Evolutionary conservation across 2,113 vertebrate genomes (phyloP).

Genomic region (Muntiacus reevesi): DNA sequence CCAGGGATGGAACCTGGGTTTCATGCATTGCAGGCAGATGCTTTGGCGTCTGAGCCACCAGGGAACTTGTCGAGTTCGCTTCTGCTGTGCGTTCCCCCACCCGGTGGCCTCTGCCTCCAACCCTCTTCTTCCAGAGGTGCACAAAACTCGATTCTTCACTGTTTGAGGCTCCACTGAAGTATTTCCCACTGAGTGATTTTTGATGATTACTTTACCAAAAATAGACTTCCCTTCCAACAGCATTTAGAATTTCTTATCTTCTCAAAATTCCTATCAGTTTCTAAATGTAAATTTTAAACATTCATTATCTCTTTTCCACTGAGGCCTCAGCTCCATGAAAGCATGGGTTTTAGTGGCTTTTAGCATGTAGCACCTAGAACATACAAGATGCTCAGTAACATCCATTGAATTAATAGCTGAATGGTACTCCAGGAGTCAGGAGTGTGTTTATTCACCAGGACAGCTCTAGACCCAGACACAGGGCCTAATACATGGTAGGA

Average conservation of each 20-base stretch:
- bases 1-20: rapidly evolving
- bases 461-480: neutral
- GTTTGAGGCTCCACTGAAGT: neutral
- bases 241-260: neutral
- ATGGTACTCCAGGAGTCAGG: neutral
- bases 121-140: neutral
- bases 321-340: neutral
- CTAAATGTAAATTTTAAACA: neutral
- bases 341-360: neutral
- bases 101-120: rapidly evolving
- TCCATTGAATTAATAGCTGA: neutral
- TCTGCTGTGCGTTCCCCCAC: rapidly evolving
- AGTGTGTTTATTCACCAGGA: neutral
- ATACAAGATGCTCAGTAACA: neutral
- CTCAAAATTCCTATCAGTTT: neutral
- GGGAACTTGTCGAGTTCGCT: rapidly evolving
- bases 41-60: neutral
- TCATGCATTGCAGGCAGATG: neutral
- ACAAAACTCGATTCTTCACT: neutral
- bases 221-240: neutral
- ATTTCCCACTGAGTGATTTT: neutral
- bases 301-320: neutral
- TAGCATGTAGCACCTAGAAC: neutral
- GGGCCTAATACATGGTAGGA: neutral
- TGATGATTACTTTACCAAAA: neutral